Base-by-base conservation (phyloP, 2,888 invertebrate genomes). In the Dichetophora obliterata region DNA sequence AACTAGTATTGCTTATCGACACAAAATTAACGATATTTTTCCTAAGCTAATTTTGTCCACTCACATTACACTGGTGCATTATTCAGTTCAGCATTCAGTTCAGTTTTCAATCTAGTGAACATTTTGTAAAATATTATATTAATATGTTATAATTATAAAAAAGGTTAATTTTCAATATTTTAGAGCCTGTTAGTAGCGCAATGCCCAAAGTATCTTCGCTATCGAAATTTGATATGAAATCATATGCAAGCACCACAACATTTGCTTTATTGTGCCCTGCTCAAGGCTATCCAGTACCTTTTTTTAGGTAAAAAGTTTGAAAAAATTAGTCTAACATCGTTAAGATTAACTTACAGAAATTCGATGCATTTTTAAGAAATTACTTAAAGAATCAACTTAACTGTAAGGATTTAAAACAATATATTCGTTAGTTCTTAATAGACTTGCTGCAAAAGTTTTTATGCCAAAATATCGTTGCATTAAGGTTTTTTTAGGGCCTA, bases 141-240 rank as follows among this genome's bases (percentile, higher is more conserved):
- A n/a, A 1, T 69, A 1, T 14, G 37, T 63, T 16, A 59, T n/a
- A 3, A 27, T 61, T 66, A 0, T 59, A 34, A 11, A 65, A 5
- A 9, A 69, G 5, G 5, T 14, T 37, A 48, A 69, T 14, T 14
- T 63, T 6, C 52, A 1, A 54, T 70, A 52, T 78, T 85, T 63
- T 90, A 94, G 94, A 94, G 83, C 94, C 94, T 57, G 90, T 94
- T 85, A 93, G 93, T 90, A 93, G 93, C 85, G 91, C 93, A 52
- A 91, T 92, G 82, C 94, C 94, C 77, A 93, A 92, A 89, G 92
- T 94, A 80, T 91, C 92, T 63, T 91, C 90, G 82, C 91, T 84
- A 14, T 87, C 87, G 0, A 88, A 89, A 80, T 89, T 88, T 69
- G 89, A 89, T 82, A 84, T 88, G 78, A 88, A 88, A 83, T 81